These are phyloP conservation scores for Pachyramphus minor DNA, from an alignment of 2,113 vertebrate genomes.

Conservation along the genomic window DNA sequence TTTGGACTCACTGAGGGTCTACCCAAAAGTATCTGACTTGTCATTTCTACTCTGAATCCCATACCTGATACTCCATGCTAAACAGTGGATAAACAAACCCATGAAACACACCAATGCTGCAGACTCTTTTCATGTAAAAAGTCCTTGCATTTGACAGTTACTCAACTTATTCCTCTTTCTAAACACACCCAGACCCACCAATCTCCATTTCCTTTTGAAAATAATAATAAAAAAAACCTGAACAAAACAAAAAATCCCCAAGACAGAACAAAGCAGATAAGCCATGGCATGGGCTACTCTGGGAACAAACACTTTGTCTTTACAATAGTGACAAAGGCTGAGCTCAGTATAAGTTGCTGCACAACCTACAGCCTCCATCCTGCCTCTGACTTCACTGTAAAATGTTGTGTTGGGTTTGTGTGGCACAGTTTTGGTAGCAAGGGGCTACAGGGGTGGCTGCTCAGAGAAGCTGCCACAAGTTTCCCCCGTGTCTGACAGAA, in stretches of 20 bases:
- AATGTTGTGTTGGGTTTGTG: background rate
- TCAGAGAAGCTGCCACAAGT: background rate
- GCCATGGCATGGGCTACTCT: background rate
- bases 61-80: background rate
- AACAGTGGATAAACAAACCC: background rate
- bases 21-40: background rate
- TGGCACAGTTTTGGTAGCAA: background rate
- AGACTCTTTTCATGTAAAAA: background rate
- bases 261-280: background rate
- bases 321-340: background rate
- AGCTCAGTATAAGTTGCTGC: background rate
- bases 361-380: background rate
- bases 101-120: background rate
- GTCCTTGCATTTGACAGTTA: background rate
- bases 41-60: background rate
- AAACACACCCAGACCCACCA: background rate
- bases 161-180: background rate
- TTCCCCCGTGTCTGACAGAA: background rate
- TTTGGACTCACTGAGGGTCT: background rate
- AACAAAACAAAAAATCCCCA: background rate
- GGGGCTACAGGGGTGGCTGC: background rate
- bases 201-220: background rate
- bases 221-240: too few species aligned
- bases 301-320: background rate
- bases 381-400: background rate